Base-by-base conservation (phyloP, 2,113 vertebrate genomes). In the Labeo catla region DNA sequence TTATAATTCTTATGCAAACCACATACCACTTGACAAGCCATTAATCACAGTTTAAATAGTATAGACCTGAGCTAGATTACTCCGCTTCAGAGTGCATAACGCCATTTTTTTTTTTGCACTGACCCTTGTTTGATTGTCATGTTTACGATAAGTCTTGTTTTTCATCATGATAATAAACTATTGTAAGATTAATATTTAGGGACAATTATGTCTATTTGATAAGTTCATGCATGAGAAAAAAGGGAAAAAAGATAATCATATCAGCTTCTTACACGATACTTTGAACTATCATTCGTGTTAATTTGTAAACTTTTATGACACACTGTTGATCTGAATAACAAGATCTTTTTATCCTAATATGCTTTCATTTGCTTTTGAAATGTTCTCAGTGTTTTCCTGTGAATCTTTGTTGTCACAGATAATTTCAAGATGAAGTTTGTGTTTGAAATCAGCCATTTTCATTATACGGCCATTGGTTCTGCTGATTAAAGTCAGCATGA, bases 211-310 rank as follows among this genome's bases (percentile, higher is more conserved):
- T 2, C 54, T 66, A 66, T 28, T 12, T 66, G 63, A 66, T 66
- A 34, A 66, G 12, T 66, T 34, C 65, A 68, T 65, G n/a, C 23
- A 65, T 68, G 11, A 68, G 65, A 68, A 68, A 68, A 66, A 68
- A 68, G 11, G 28, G 5, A 1, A 16, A n/a, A 8, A 68, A 36
- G 65, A 68, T 12, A 34, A 68, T 13, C 65, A 16, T 36, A 68
- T 68, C 65, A 68, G 65, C 5, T 68, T 36, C 13, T 34, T 5
- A 36, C 12, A 36, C 13, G 13, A 15, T 13, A 68, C 12, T 68
- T 36, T 78, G 50, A 39, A 39, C 28, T 19, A 2, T 16, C 6
- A 68, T 7, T 28, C 28, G 28, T 78, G 76, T 57, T 78, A 6
- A 54, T 57, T 78, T 78, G 50, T 78, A 11, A 78, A 57, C 28